Conservation (phyloP, 2,113 vertebrate genomes). For the Rhinogobius similis region DNA sequence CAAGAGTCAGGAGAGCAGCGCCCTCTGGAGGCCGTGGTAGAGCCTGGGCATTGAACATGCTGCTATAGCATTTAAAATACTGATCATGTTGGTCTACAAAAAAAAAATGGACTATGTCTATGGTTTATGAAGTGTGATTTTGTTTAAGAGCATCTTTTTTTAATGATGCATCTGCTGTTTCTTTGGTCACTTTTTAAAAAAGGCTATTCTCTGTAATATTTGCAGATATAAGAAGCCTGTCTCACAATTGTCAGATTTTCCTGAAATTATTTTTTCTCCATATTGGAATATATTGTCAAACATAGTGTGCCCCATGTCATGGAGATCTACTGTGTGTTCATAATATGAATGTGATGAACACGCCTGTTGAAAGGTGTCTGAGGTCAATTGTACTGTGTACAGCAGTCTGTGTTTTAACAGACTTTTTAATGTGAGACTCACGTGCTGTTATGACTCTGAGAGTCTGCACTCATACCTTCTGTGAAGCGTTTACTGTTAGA, state of each 20-base stretch:
- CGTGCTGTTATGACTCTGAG: constrained; percentile 57
- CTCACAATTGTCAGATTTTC: background rate
- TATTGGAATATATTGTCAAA: constrained; percentile 26
- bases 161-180: constrained; percentile 17
- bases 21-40: constrained; percentile 77
- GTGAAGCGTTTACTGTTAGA: constrained; percentile 44
- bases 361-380: constrained; percentile 1
- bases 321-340: constrained; percentile 21
- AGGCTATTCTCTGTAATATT: constrained; percentile 44
- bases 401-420: constrained; percentile 41
- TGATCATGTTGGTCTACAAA: background rate
- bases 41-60: constrained; percentile 11
- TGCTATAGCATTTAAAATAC: background rate
- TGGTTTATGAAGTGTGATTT: background rate
- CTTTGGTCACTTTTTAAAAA: constrained; percentile 44
- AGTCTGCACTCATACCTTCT: constrained; percentile 55
- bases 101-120: background rate
- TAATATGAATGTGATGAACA: constrained; percentile 31
- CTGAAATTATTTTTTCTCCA: constrained; percentile 37
- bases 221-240: constrained; percentile 11
- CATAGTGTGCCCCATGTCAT: constrained; percentile 4
- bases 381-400: background rate
- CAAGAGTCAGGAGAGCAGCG: constrained; percentile 34
- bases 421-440: constrained; percentile 21
- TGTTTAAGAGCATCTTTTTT: background rate